phyloP scores from a whole-genome alignment of 2,888 invertebrate genomes.

The Odontomyia ornata region DNA sequence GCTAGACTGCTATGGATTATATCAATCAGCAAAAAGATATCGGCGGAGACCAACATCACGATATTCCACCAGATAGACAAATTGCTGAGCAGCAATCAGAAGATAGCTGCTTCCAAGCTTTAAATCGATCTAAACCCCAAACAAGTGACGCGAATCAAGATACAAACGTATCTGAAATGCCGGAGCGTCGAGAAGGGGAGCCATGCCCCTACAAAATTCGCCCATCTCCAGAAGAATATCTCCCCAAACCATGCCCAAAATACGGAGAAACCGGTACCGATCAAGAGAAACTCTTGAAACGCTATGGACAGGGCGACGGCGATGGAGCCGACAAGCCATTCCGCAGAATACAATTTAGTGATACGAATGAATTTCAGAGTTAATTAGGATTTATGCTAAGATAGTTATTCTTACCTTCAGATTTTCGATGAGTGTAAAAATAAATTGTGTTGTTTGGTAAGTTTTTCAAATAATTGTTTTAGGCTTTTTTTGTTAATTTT shows the following conservation, averaged over 20 bases:
- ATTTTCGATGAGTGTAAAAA: background rate
- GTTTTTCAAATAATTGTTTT: background rate
- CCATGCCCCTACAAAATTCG: conserved; percentile 37
- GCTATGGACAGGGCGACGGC: background rate
- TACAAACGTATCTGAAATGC: background rate
- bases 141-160: background rate
- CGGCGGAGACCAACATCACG: background rate
- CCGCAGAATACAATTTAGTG: background rate
- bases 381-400: background rate
- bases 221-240: conserved; percentile 11
- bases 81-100: background rate
- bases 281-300: conserved; percentile 3
- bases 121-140: background rate
- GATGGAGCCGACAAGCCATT: background rate
- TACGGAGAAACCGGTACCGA: background rate
- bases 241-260: conserved; percentile 7
- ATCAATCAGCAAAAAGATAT: background rate
- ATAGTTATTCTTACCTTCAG: conserved; percentile 8
- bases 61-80: background rate
- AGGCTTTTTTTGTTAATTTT: background rate
- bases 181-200: background rate
- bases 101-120: background rate
- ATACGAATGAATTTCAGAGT: background rate
- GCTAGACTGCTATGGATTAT: conserved; percentile 28
- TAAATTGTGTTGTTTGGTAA: background rate